Evolutionary conservation across 2,888 invertebrate species (phyloP).

Genomic region (Hyles lineata): DNA sequence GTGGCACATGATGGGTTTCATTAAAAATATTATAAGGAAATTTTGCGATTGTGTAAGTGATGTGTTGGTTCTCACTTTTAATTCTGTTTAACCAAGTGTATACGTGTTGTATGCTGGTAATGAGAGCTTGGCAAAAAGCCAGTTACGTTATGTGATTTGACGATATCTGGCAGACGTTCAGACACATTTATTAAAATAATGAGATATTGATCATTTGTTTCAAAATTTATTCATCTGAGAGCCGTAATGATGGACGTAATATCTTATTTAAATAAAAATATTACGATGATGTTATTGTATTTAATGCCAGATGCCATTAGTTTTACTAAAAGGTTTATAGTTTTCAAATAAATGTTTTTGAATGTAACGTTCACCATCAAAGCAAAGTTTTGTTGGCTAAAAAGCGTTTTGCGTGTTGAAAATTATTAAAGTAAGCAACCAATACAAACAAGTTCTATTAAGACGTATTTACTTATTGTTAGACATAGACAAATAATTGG

Average conservation of each 20-base stretch:
- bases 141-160: conserved; percentile 11
- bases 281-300: neutral
- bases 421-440: conserved; percentile 2
- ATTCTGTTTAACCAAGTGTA: neutral
- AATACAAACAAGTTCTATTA: neutral
- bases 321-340: neutral
- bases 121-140: conserved; percentile 5
- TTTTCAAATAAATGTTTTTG: neutral
- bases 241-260: neutral
- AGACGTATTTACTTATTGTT: conserved; percentile 1
- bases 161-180: conserved; percentile 12
- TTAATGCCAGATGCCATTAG: neutral
- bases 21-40: conserved; percentile 44
- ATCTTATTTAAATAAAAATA: neutral
- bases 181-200: conserved; percentile 18
- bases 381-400: neutral
- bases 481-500: conserved; percentile 2
- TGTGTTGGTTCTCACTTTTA: conserved; percentile 4
- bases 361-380: neutral
- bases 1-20: conserved; percentile 39
- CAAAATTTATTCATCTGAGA: neutral
- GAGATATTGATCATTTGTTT: conserved; percentile 5
- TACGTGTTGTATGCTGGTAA: neutral
- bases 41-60: conserved; percentile 44
- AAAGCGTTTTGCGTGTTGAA: conserved; percentile 2